These are phyloP conservation scores for Sepioteuthis lessoniana DNA, from an alignment of 2,888 invertebrate genomes.

Conservation along the genomic window DNA sequence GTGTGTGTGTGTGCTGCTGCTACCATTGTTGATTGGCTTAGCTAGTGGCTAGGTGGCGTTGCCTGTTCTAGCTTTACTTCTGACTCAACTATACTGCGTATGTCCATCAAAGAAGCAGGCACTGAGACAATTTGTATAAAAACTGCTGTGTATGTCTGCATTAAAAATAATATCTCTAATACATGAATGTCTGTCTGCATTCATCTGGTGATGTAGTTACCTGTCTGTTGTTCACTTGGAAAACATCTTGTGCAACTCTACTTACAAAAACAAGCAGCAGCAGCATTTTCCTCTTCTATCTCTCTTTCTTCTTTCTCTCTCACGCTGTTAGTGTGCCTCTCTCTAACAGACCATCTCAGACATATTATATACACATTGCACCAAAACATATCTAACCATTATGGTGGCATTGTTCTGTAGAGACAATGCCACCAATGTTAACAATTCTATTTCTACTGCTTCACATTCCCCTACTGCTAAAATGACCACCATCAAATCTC, in stretches of 20 bases:
- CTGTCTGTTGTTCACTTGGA: not conserved
- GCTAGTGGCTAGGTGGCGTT: slow-evolving; percentile 41
- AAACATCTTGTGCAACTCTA: not conserved
- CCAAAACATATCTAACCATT: slow-evolving; percentile 38
- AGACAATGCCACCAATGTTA: slow-evolving; percentile 35
- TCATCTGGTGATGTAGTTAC: not conserved
- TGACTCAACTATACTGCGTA: not conserved
- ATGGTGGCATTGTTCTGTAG: slow-evolving; percentile 43
- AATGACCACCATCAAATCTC: slow-evolving; percentile 41
- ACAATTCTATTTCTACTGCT: not conserved
- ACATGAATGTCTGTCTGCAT: not conserved
- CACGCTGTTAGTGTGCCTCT: not conserved
- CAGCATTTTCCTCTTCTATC: not conserved
- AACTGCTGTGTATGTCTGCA: not conserved
- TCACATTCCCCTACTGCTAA: not conserved
- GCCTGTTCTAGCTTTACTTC: not conserved
- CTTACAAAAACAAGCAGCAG: not conserved
- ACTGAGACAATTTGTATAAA: not conserved
- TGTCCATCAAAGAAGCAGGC: not conserved
- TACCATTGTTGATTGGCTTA: slow-evolving; percentile 21
- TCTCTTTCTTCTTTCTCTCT: not conserved
- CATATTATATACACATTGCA: not conserved
- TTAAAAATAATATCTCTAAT: not conserved
- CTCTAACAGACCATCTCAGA: not conserved
- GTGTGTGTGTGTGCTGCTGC: not conserved